Evolutionary conservation across 2,888 invertebrate species (phyloP).

Genomic region (Noctuana brunneofusca): DNA sequence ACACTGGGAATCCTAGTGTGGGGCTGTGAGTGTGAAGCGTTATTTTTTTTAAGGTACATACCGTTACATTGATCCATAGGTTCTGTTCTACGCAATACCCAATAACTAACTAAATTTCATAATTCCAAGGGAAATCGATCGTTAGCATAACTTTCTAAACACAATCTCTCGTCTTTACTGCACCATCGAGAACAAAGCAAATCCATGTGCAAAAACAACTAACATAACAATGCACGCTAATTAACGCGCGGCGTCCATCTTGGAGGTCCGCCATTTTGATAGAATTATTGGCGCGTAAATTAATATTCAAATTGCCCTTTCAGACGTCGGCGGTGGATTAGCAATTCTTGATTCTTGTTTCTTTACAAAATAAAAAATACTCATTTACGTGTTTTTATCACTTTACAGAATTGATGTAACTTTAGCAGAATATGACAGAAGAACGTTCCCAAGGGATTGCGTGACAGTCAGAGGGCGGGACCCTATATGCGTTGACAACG

Average conservation of each 20-base stretch:
- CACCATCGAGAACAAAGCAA: slow-evolving; percentile 45
- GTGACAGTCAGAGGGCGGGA: slow-evolving; percentile 51
- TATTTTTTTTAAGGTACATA: too few relatives aligned
- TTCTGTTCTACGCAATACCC: not conserved
- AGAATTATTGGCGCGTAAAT: slow-evolving; percentile 68
- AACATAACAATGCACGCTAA: slow-evolving; percentile 59
- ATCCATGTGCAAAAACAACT: slow-evolving; percentile 51
- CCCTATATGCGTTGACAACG: slow-evolving; percentile 62
- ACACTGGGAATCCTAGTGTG: too few relatives aligned
- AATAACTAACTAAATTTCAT: too few relatives aligned
- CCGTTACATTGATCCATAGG: too few relatives aligned
- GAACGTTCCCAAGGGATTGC: slow-evolving; percentile 70
- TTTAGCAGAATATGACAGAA: slow-evolving; percentile 70
- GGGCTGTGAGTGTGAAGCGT: too few relatives aligned
- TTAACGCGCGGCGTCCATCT: slow-evolving; percentile 56
- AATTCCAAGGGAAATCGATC: not conserved
- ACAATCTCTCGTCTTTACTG: slow-evolving; percentile 45
- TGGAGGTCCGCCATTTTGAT: slow-evolving; percentile 59
- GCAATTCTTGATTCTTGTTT: too few relatives aligned
- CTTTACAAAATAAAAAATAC: too few relatives aligned
- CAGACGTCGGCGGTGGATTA: slow-evolving; percentile 68
- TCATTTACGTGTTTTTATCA: not conserved
- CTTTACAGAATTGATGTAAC: slow-evolving; percentile 61
- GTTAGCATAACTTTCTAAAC: slow-evolving; percentile 44
- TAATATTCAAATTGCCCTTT: slow-evolving; percentile 71